Percentiles rank a stretch among this genome's conserved stretches.
phyloP scores from a whole-genome alignment of 1,140 invertebrate species.

The Drosophila obscura region DNA sequence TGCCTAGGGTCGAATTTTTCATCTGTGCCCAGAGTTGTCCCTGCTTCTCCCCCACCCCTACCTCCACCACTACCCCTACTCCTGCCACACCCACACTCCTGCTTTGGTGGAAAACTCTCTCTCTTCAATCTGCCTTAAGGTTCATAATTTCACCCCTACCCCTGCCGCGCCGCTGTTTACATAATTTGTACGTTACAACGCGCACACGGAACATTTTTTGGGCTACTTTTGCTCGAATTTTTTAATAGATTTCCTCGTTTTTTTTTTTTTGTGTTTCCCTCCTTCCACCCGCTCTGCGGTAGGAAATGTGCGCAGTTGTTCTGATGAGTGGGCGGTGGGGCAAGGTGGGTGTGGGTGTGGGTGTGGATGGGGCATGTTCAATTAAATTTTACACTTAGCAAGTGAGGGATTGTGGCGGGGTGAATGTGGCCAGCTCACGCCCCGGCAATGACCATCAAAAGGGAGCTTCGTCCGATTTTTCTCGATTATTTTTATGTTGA shows the following conservation, averaged over 20 bases:
- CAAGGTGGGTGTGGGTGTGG: not conserved
- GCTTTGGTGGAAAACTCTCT: conserved; percentile 1
- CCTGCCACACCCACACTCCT: too few relatives aligned
- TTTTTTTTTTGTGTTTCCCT: not conserved
- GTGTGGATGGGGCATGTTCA: conserved; percentile 32
- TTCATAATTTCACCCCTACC: conserved; percentile 66
- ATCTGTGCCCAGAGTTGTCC: conserved; percentile 53
- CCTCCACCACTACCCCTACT: too few relatives aligned
- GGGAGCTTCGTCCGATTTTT: conserved; percentile 29
- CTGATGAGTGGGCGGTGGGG: not conserved
- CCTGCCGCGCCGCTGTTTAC: conserved; percentile 60
- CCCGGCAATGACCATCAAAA: conserved; percentile 1
- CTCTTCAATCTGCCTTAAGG: conserved; percentile 50
- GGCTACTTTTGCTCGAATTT: conserved; percentile 67
- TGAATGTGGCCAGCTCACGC: not conserved
- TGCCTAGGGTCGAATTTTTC: conserved; percentile 80
- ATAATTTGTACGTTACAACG: conserved; percentile 82
- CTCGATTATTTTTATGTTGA: conserved; percentile 77
- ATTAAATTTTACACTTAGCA: conserved; percentile 66
- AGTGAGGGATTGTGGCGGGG: not conserved
- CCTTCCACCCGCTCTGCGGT: conserved; percentile 27
- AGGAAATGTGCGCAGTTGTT: conserved; percentile 71
- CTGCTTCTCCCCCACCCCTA: not conserved
- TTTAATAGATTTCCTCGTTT: conserved; percentile 72
- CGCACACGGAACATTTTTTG: conserved; percentile 73